Base-by-base conservation (phyloP, 2,797 vertebrate genomes). In the Artibeus jamaicensis region DNA sequence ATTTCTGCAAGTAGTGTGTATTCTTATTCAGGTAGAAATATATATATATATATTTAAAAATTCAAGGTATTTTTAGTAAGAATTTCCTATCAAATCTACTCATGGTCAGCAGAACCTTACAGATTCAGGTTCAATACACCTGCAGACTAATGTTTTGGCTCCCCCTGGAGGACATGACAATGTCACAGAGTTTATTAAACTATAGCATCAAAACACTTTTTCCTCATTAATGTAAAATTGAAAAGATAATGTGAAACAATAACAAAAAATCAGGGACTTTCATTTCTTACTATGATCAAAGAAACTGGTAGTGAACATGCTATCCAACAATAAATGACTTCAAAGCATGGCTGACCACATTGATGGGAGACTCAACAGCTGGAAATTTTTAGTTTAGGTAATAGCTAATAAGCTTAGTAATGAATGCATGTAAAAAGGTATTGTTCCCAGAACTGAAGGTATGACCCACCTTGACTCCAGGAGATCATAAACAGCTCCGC, bases 131-230 rank as follows among this genome's bases (percentile, higher is more conserved):
- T 3, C 46, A 6, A 2, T 59, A 9, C 4, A 65, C 19, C 26
- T 16, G 5, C 50, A 91, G 44, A 46, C 22, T 95, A 67, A 89
- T 86, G 76, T 81, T 96, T 93, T 94, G 89, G 84, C 86, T 93
- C 89, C 71, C 76, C 71, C 83, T 93, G 83, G 76, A 96, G 97
- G 93, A 84, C 14, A 62, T 37, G 50, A 84, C 7, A 1, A 18
- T 50, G 24, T 53, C 48, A 86, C 26, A 53, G 26, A 62, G 48
- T 2, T 44, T 65, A 29, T 29, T 65, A 76, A 76, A 0, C 18
- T 42, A 24, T 32, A 1, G 11, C 84, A 18, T 88, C 10, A 91
- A 57, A 62, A 50, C 26, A 10, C 26, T 19, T 86, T 83, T 93
- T 15, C 32, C 1, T 29, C n/a, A 70, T 14, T 9, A 46, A 29